Conservation (phyloP, 2,888 invertebrate genomes). For the Muschampia plurimacula region DNA sequence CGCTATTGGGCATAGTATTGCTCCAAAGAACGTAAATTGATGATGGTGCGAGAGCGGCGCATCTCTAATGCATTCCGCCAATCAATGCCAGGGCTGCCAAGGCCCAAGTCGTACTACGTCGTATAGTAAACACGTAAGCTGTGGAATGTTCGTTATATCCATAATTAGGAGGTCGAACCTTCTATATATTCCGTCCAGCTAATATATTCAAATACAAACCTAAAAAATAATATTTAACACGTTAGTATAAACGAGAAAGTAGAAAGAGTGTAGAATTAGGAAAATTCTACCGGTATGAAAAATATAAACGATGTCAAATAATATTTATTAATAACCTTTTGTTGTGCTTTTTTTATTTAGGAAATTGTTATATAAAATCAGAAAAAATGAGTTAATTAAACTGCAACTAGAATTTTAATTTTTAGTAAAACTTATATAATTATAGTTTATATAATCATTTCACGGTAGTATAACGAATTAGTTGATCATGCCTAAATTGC, state of each 20-base stretch:
- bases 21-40: constrained; percentile 20
- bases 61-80: constrained; percentile 10
- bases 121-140: background rate
- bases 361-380: too few relatives aligned
- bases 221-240: too few relatives aligned
- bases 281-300: background rate
- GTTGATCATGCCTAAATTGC: constrained; percentile 18
- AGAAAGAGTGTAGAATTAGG: too few relatives aligned
- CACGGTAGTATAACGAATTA: constrained; percentile 8
- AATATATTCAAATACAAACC: too few relatives aligned
- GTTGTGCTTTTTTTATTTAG: too few relatives aligned
- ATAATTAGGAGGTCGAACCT: background rate
- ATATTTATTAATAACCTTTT: too few relatives aligned
- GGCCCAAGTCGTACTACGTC: background rate
- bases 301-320: too few relatives aligned
- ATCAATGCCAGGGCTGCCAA: constrained; percentile 7
- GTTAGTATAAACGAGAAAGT: too few relatives aligned
- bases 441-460: background rate
- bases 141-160: background rate
- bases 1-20: constrained; percentile 22
- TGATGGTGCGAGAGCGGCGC: constrained; percentile 1
- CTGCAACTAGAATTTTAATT: too few relatives aligned
- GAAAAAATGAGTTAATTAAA: too few relatives aligned
- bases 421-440: background rate
- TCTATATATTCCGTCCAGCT: background rate